Evolutionary conservation across 2,113 vertebrate genomes (phyloP).

Genomic region (Callaeas wilsoni): DNA sequence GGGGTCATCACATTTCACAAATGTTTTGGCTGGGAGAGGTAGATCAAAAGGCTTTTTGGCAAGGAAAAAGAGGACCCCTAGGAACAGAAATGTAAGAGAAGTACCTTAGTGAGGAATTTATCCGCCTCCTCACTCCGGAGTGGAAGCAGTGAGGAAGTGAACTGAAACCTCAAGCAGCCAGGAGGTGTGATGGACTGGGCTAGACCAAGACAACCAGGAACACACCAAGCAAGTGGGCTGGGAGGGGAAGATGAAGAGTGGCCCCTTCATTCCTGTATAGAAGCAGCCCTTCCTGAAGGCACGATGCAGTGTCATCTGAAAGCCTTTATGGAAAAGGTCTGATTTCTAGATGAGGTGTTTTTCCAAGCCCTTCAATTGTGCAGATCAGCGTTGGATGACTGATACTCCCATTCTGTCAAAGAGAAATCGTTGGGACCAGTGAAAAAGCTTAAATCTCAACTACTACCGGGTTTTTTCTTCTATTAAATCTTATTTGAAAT

Average conservation of each 20-base stretch:
- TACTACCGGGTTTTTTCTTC: background rate
- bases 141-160: background rate
- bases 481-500: background rate
- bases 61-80: background rate
- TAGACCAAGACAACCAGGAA: background rate
- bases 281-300: background rate
- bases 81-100: background rate
- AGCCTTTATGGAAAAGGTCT: background rate
- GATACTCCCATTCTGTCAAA: background rate
- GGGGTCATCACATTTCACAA: background rate
- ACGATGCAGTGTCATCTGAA: background rate
- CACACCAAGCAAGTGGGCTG: background rate
- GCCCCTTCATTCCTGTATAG: rapidly evolving
- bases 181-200: background rate
- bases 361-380: background rate
- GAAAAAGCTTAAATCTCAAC: background rate
- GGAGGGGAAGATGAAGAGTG: background rate
- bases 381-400: background rate
- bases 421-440: background rate
- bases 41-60: background rate
- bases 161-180: background rate
- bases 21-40: background rate
- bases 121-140: rapidly evolving
- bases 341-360: background rate
- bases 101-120: background rate